Conservation (phyloP, 1,140 invertebrate genomes). For the Hetaerina americana region DNA sequence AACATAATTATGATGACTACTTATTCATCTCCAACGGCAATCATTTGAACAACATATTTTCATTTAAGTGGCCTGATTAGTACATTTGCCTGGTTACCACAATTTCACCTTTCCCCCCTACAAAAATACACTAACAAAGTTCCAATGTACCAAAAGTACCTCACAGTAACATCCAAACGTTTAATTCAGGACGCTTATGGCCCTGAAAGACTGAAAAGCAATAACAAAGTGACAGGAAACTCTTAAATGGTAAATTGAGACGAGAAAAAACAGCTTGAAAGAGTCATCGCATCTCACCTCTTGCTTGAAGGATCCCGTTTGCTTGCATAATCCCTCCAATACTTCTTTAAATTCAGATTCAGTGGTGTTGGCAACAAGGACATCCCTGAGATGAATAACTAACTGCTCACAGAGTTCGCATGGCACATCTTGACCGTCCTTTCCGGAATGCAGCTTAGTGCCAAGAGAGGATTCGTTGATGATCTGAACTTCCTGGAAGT, state of each 20-base stretch:
- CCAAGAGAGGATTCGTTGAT: neutral
- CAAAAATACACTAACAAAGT: too few species aligned
- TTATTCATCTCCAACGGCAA: too few species aligned
- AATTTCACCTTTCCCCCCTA: too few species aligned
- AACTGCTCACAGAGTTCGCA: constrained; percentile 76
- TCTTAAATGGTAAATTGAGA: constrained; percentile 6
- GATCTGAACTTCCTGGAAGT: neutral
- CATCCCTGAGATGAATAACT: constrained; percentile 60
- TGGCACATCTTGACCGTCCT: constrained; percentile 41
- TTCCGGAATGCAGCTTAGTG: constrained; percentile 2
- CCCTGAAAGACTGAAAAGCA: constrained; percentile 12
- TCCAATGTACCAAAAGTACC: too few species aligned
- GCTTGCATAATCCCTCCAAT: constrained; percentile 63
- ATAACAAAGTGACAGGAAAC: neutral
- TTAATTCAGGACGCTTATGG: too few species aligned
- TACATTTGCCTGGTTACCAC: too few species aligned
- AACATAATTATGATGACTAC: too few species aligned
- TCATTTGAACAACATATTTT: too few species aligned
- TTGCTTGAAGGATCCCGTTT: constrained; percentile 47
- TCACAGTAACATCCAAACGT: too few species aligned
- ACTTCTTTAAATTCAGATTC: constrained; percentile 66
- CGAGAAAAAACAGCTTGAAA: constrained; percentile 3
- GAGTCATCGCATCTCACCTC: constrained; percentile 27
- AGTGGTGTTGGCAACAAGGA: constrained; percentile 73
- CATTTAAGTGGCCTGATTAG: too few species aligned